Evolutionary conservation across 2,888 invertebrate genomes (phyloP), one percentile per base, ranked within the genome.

Genomic region (Agrilus cyanescens): DNA sequence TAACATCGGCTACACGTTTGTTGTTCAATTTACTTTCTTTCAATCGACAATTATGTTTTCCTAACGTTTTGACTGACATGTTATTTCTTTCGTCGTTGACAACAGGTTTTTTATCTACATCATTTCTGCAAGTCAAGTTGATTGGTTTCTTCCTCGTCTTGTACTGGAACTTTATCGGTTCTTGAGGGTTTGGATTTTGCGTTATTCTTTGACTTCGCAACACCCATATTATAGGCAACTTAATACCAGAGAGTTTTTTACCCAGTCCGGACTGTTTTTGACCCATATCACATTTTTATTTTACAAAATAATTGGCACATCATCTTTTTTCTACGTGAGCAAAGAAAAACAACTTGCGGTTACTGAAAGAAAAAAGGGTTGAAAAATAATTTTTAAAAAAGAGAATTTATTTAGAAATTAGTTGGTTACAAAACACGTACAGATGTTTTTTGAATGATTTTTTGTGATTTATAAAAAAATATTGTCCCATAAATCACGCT

Each of bases 221-320:
- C 43, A 84, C 80, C 83, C 85, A 84, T 40, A 82, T 82, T 43
- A 84, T 70, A 43, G 83, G 82, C 63, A 83, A 75, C 65, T 82
- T 83, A 49, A 82, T 72, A 54, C 71, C 68, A 51, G 57, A 57
- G 42, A 54, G 54, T 45, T 49, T 50, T 50, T 55, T 54, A 53
- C 52, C 56, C 51, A 56, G 45, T 62, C 65, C 65, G 57, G 74
- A 73, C 54, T 73, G 62, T 62, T 68, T 71, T 60, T 74, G 74
- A 61, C 74, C 74, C 74, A 74, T 67, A 41, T 48, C 48, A 46
- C 25, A 25, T 25, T 25, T 25, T 25, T 25, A 25, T 10, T 10
- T 25, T 10, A 25, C 4, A 10, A 10, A 25, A 25, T 25, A 10
- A 25, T 10, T 25, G 25, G 25, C 25, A 25, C 10, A 4, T 25